Percentiles rank a stretch among this genome's conserved stretches.
phyloP scores from a whole-genome alignment of 2,888 invertebrate genomes.

The Caenorhabditis sp. region DNA sequence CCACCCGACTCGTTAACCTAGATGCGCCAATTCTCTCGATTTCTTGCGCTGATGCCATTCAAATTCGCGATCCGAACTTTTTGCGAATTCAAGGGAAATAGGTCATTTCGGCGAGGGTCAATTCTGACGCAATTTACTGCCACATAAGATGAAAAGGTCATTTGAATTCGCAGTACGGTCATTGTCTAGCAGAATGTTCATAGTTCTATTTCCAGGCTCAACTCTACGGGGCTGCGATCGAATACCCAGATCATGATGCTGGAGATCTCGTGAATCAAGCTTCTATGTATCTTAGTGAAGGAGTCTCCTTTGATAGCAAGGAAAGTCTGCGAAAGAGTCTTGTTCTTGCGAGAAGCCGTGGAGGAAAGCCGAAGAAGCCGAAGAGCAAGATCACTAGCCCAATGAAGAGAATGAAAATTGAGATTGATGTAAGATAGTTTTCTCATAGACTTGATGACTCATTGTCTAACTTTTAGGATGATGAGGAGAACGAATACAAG shows the following conservation, averaged over 20 bases:
- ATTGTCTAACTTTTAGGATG: constrained; percentile 41
- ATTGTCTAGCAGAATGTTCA: constrained; percentile 12
- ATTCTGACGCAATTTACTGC: constrained; percentile 51
- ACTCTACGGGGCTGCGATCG: constrained; percentile 72
- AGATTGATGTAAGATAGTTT: constrained; percentile 53
- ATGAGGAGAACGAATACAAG: constrained; percentile 68
- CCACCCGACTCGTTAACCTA: constrained; percentile 66
- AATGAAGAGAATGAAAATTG: constrained; percentile 69
- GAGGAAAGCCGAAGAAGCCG: constrained; percentile 74
- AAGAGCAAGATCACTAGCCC: constrained; percentile 58
- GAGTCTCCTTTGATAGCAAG: constrained; percentile 78
- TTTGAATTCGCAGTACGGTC: constrained; percentile 22
- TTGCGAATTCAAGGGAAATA: constrained; percentile 44
- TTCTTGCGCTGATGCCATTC: constrained; percentile 60
- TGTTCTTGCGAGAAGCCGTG: constrained; percentile 76
- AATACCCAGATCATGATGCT: constrained; percentile 74
- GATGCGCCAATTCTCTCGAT: constrained; percentile 62
- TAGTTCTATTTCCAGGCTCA: constrained; percentile 70
- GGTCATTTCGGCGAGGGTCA: constrained; percentile 55
- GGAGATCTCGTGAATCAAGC: constrained; percentile 74
- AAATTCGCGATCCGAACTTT: constrained; percentile 55
- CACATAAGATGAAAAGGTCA: constrained; percentile 48
- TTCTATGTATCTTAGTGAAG: constrained; percentile 70
- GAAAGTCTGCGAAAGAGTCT: constrained; percentile 80
- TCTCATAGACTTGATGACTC: not conserved